Percentiles rank a stretch among this genome's conserved stretches.
These are phyloP conservation scores for Daubentonia madagascariensis DNA, from an alignment of 2,113 vertebrate genomes.

Conservation along the genomic window DNA sequence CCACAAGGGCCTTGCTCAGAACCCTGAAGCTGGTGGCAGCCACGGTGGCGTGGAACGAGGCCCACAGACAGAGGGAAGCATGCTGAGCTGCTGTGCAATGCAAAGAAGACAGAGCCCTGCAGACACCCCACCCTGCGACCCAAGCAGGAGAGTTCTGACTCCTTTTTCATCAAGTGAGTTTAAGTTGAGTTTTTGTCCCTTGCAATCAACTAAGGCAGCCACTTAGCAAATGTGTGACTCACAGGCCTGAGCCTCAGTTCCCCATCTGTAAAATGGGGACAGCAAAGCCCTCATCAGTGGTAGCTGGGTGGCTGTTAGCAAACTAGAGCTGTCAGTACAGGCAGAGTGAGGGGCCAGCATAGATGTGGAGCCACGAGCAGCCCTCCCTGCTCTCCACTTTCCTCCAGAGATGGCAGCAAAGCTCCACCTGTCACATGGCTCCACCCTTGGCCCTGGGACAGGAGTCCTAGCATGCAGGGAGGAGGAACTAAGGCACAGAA, in stretches of 20 bases:
- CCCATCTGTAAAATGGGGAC: background rate
- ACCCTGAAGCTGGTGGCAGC: background rate
- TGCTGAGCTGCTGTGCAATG: background rate
- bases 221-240: background rate
- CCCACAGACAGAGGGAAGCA: background rate
- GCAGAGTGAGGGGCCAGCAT: background rate
- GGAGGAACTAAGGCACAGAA: background rate
- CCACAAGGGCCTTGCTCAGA: background rate
- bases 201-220: background rate
- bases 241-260: background rate
- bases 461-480: background rate
- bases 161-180: background rate
- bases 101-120: background rate
- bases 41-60: too few relatives aligned
- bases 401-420: background rate
- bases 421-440: fast-evolving
- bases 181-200: background rate
- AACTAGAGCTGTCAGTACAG: background rate
- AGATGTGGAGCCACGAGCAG: background rate
- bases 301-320: background rate
- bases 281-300: background rate
- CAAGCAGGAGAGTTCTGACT: background rate
- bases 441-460: background rate
- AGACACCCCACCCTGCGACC: background rate
- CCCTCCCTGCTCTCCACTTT: too few relatives aligned